phyloP scores from a whole-genome alignment of 2,797 vertebrate genomes.

The Delichon dasypus region DNA sequence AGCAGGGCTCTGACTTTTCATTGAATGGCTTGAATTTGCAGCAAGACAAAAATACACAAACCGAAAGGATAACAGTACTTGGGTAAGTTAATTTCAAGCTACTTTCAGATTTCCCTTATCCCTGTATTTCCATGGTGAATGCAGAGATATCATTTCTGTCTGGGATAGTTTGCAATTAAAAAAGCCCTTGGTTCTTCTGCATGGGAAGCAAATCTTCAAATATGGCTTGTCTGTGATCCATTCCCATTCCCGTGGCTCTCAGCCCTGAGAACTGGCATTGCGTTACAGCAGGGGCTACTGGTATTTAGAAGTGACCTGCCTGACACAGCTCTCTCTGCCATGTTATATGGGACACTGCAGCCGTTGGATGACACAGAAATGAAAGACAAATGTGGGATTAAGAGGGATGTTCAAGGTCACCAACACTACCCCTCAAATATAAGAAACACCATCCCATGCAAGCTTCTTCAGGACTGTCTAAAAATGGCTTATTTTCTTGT shows the following conservation, averaged over 20 bases:
- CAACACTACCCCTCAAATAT: background rate
- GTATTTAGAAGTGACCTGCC: background rate
- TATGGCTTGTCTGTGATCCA: fast-evolving
- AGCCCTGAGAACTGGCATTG: background rate
- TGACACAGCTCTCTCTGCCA: conserved; percentile 6
- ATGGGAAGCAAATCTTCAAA: background rate
- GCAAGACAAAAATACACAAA: background rate
- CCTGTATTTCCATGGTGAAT: background rate
- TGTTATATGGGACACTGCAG: background rate
- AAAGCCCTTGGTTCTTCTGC: background rate
- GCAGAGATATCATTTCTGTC: background rate
- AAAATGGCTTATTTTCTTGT: background rate
- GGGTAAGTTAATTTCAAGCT: background rate
- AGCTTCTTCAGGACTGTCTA: background rate
- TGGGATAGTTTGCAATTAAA: background rate
- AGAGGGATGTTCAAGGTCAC: conserved; percentile 29
- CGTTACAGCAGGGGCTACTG: background rate
- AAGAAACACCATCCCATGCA: background rate
- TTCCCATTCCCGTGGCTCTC: background rate
- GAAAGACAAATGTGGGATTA: background rate
- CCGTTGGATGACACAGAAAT: background rate
- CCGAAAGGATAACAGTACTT: background rate
- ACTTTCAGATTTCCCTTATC: background rate
- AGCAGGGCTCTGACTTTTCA: conserved; percentile 9
- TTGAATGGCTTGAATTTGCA: conserved; percentile 2